phyloP scores from a whole-genome alignment of 1,140 invertebrate genomes.

The Hylaeus anthracinus region DNA sequence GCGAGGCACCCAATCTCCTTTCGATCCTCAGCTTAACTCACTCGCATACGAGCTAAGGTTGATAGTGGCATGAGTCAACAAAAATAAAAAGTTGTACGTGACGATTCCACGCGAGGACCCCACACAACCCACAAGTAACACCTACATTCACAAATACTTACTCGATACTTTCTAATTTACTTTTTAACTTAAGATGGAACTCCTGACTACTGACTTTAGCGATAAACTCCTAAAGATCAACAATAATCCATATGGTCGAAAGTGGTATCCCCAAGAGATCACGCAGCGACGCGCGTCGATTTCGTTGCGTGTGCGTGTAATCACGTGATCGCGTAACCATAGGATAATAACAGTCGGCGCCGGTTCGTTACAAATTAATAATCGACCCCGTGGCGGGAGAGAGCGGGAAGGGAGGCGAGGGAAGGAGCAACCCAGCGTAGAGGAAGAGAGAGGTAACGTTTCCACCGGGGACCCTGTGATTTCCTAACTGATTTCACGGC shows the following conservation, averaged over 20 bases:
- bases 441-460: constrained; percentile 12
- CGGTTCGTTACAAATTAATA: constrained; percentile 78
- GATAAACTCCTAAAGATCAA: too few species aligned
- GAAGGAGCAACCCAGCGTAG: neutral
- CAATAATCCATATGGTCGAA: too few species aligned
- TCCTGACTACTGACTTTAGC: too few species aligned
- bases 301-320: constrained; percentile 43
- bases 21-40: neutral
- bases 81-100: too few species aligned
- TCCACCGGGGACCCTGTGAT: constrained; percentile 71
- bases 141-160: too few species aligned
- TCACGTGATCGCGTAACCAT: constrained; percentile 72
- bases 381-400: constrained; percentile 62
- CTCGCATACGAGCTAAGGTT: too few species aligned
- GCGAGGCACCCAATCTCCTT: neutral
- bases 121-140: too few species aligned
- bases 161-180: too few species aligned
- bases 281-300: constrained; percentile 10
- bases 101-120: too few species aligned
- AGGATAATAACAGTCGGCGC: constrained; percentile 75
- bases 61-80: too few species aligned
- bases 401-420: constrained; percentile 7
- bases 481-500: constrained; percentile 77
- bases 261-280: neutral
- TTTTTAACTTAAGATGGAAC: too few species aligned